A percentile compares a stretch with the other conserved stretches of the same genome.
phyloP scores from a whole-genome alignment of 2,888 invertebrate species.

The Drosophila differens region DNA sequence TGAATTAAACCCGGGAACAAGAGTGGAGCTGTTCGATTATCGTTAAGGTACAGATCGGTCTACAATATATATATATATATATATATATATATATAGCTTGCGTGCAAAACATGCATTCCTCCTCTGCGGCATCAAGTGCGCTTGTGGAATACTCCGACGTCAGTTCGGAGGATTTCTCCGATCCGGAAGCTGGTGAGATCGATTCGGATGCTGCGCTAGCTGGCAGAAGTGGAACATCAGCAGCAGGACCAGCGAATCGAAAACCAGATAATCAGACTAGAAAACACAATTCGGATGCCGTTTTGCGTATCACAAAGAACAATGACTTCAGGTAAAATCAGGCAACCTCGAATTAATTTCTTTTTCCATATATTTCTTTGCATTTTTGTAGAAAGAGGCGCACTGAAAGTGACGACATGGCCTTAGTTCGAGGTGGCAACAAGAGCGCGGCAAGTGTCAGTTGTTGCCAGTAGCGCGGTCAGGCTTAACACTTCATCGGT shows the following conservation, averaged over 20 bases:
- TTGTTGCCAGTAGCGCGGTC: slow-evolving; percentile 51
- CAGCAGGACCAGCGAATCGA: slow-evolving; percentile 30
- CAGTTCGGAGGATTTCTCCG: slow-evolving; percentile 95
- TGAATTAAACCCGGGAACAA: slow-evolving; percentile 8
- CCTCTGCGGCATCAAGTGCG: slow-evolving; percentile 65
- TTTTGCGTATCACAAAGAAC: slow-evolving; percentile 51
- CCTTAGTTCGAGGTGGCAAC: slow-evolving; percentile 34
- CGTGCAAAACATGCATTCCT: slow-evolving; percentile 68
- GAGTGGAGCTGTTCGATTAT: slow-evolving; percentile 1
- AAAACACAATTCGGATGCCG: slow-evolving; percentile 51
- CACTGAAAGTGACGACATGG: slow-evolving; percentile 68
- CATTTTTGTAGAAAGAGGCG: slow-evolving; percentile 65
- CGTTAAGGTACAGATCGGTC: slow-evolving; percentile 7
- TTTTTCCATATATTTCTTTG: neutral
- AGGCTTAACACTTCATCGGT: slow-evolving; percentile 45
- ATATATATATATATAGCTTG: slow-evolving; percentile 2
- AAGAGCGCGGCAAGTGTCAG: slow-evolving; percentile 55
- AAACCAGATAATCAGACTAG: slow-evolving; percentile 52
- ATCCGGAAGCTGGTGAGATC: slow-evolving; percentile 95
- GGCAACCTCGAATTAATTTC: neutral
- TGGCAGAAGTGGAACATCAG: slow-evolving; percentile 21
- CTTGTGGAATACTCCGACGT: slow-evolving; percentile 94
- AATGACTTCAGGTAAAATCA: slow-evolving; percentile 75
- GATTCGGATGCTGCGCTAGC: slow-evolving; percentile 85
- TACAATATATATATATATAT: slow-evolving; percentile 3